Conservation (phyloP, 2,797 vertebrate genomes). For the Gorsachius magnificus region DNA sequence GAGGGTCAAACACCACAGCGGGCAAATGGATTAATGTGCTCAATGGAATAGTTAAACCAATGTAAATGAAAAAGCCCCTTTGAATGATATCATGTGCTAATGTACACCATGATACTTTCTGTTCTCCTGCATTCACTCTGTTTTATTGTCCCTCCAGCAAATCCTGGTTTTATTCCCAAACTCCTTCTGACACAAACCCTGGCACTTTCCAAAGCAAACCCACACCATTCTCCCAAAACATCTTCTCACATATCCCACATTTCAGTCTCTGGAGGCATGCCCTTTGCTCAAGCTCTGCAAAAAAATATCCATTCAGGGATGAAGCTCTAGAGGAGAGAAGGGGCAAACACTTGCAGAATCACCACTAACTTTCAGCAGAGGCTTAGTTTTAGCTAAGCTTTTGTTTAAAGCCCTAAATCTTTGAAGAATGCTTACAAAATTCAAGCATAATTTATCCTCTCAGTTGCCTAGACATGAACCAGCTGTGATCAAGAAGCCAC, state of each 20-base stretch:
- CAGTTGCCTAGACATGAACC: neutral
- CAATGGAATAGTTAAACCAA: neutral
- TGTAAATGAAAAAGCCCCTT: neutral
- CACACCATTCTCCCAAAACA: neutral
- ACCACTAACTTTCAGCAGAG: neutral
- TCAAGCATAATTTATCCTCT: neutral
- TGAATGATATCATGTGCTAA: neutral
- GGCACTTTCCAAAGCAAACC: neutral
- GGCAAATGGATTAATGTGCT: neutral
- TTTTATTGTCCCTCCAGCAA: neutral
- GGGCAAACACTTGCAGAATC: neutral
- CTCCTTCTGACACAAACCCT: neutral
- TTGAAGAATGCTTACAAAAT: neutral
- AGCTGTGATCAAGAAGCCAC: neutral
- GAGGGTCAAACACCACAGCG: neutral
- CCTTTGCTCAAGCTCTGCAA: neutral
- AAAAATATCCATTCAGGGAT: neutral
- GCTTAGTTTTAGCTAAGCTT: neutral
- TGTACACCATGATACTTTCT: neutral
- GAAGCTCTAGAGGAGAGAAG: neutral
- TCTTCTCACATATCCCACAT: neutral
- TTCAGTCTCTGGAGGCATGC: neutral
- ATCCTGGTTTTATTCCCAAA: neutral
- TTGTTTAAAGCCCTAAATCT: neutral
- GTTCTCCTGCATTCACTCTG: neutral